Evolutionary conservation across 2,113 vertebrate genomes (phyloP).

Genomic region (Zosterops japonicus): DNA sequence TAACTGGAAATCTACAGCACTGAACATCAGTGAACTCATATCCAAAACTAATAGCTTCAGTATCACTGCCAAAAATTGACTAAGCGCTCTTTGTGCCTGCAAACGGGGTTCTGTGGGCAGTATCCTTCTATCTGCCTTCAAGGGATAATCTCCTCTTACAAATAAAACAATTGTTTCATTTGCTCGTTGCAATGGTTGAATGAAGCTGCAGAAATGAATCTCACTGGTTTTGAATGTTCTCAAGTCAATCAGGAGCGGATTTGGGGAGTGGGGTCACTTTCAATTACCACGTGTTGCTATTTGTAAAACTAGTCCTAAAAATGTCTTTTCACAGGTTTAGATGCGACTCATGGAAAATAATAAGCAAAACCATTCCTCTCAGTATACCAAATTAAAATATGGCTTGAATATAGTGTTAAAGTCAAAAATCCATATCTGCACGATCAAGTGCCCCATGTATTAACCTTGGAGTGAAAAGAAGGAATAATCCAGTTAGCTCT

Average conservation of each 20-base stretch:
- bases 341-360: background rate
- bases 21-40: constrained; percentile 57
- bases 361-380: background rate
- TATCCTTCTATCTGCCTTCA: constrained; percentile 57
- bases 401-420: background rate
- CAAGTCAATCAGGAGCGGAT: background rate
- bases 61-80: constrained; percentile 55
- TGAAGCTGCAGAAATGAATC: constrained; percentile 49
- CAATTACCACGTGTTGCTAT: background rate
- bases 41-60: constrained; percentile 57
- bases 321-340: background rate
- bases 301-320: background rate
- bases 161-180: constrained; percentile 65
- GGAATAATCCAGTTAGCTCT: constrained; percentile 8
- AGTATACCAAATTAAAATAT: background rate
- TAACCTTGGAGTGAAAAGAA: background rate
- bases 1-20: constrained; percentile 51
- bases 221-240: background rate
- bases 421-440: background rate
- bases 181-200: constrained; percentile 41
- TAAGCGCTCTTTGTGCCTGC: constrained; percentile 46
- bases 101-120: constrained; percentile 54
- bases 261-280: background rate
- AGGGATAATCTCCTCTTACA: constrained; percentile 64
- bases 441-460: background rate